Percentiles rank a stretch among this genome's conserved stretches.
These are phyloP conservation scores for Volucella inanis DNA, from an alignment of 2,888 invertebrate genomes.

Conservation along the genomic window DNA sequence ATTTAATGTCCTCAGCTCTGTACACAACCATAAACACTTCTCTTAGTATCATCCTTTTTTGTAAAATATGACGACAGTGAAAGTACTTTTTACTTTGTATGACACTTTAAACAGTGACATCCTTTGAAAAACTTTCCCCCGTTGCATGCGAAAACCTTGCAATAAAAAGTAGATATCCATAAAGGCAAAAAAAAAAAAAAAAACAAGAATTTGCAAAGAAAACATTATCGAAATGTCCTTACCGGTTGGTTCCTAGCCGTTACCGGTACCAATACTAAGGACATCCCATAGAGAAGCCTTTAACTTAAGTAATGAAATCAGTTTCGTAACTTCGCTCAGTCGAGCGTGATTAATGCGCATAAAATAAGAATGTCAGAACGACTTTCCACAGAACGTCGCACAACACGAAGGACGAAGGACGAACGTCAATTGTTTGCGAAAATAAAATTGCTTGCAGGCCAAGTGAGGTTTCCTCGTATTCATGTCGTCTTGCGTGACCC, in stretches of 20 bases:
- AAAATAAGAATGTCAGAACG: constrained; percentile 24
- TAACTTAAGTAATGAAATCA: constrained; percentile 53
- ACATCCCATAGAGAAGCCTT: constrained; percentile 26
- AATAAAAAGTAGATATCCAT: background rate
- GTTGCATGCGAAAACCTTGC: too few relatives aligned
- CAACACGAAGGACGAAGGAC: constrained; percentile 1
- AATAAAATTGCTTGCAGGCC: constrained; percentile 40
- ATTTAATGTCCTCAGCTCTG: constrained; percentile 23
- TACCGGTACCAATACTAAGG: constrained; percentile 20
- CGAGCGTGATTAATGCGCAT: constrained; percentile 56
- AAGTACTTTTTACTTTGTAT: constrained; percentile 4
- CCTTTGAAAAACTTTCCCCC: background rate
- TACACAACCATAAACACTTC: constrained; percentile 24
- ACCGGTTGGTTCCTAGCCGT: background rate
- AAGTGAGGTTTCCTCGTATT: constrained; percentile 26
- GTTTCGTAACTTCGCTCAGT: constrained; percentile 53
- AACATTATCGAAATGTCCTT: constrained; percentile 18
- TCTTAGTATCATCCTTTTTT: constrained; percentile 7
- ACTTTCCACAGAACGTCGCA: background rate
- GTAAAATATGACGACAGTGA: background rate
- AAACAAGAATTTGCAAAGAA: background rate
- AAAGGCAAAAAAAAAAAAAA: constrained; percentile 15
- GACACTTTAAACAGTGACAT: background rate
- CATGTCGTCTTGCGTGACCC: background rate
- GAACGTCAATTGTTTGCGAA: constrained; percentile 42